Evolutionary conservation across 2,888 invertebrate species (phyloP).

Genomic region (Loripinus fragilis): DNA sequence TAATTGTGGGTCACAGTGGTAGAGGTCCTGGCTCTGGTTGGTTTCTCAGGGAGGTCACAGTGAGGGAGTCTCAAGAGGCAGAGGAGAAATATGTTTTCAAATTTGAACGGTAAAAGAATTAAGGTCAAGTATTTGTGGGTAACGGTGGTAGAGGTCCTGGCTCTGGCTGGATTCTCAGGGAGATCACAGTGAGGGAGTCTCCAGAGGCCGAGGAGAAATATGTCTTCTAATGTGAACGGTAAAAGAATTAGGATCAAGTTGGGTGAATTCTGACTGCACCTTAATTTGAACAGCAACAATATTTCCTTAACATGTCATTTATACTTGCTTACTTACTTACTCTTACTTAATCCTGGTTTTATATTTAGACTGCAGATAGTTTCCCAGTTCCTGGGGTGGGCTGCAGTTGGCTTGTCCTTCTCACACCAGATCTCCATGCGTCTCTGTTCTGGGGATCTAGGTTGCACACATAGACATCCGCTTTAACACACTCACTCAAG

Average conservation of each 20-base stretch:
- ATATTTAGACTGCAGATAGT: too few relatives aligned
- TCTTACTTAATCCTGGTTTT: too few relatives aligned
- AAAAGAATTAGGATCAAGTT: conserved; percentile 33
- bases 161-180: conserved; percentile 78
- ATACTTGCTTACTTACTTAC: too few relatives aligned
- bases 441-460: too few relatives aligned
- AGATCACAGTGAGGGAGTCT: conserved; percentile 70
- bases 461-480: too few relatives aligned
- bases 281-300: too few relatives aligned
- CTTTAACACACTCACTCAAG: too few relatives aligned
- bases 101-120: conserved; percentile 71
- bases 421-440: too few relatives aligned
- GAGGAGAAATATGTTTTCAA: conserved; percentile 71
- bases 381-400: too few relatives aligned
- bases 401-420: too few relatives aligned
- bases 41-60: conserved; percentile 76
- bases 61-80: conserved; percentile 66
- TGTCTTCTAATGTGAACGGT: conserved; percentile 75
- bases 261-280: too few relatives aligned
- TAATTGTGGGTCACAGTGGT: conserved; percentile 67
- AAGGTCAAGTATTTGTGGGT: neutral
- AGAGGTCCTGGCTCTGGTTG: conserved; percentile 75
- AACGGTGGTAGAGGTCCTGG: conserved; percentile 76
- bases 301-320: too few relatives aligned
- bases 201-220: conserved; percentile 63